These are phyloP conservation scores for Eumacrocentrus americanus DNA, from an alignment of 2,888 invertebrate genomes.

Conservation along the genomic window DNA sequence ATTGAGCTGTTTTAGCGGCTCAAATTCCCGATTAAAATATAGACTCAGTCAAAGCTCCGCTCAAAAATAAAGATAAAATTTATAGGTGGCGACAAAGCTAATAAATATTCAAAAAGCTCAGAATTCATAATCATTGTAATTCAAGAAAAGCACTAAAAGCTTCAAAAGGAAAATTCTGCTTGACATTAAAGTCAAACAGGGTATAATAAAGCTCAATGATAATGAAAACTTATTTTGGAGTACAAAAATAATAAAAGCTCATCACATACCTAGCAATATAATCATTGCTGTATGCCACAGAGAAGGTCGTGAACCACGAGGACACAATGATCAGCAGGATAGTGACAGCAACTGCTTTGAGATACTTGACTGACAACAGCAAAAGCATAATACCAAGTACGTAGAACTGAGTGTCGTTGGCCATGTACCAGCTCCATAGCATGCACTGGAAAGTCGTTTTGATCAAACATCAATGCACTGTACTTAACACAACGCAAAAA, in stretches of 20 bases:
- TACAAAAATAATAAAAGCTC: background rate
- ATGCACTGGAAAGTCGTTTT: conserved; percentile 54
- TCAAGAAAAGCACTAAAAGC: no score
- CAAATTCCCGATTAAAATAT: no score
- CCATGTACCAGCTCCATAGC: conserved; percentile 63
- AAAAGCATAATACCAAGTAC: conserved; percentile 59
- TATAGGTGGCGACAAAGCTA: no score
- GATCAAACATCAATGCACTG: background rate
- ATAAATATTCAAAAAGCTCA: no score
- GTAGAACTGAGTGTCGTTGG: conserved; percentile 62
- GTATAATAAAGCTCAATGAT: background rate
- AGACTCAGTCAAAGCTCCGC: no score
- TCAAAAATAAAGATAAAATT: no score
- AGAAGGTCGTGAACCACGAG: conserved; percentile 79
- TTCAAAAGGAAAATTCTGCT: no score
- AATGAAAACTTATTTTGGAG: background rate
- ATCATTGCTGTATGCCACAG: conserved; percentile 75
- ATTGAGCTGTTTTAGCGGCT: no score
- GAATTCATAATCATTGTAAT: no score
- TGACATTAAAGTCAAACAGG: background rate
- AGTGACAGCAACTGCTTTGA: conserved; percentile 67
- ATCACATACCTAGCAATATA: conserved; percentile 64
- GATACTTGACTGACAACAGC: conserved; percentile 61
- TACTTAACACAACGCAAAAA: no score
- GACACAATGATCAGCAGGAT: conserved; percentile 69